Percentiles rank a stretch among this genome's conserved stretches.
Conservation (phyloP, 2,113 vertebrate species). For the Mastomys natalensis region DNA sequence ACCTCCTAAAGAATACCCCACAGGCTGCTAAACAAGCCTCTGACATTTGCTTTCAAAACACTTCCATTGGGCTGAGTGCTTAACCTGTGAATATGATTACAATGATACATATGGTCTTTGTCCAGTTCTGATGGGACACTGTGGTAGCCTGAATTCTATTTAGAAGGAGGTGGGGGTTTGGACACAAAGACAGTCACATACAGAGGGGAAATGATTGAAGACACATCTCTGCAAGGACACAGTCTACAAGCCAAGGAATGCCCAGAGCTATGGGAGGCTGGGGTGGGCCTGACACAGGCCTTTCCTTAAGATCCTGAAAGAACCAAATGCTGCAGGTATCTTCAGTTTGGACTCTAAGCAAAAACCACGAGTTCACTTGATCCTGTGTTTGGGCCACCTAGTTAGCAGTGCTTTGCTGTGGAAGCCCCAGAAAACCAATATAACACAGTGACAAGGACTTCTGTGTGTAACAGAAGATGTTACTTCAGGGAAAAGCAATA, state of each 20-base stretch:
- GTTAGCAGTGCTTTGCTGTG: background rate
- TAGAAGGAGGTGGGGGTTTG: background rate
- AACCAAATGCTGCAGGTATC: background rate
- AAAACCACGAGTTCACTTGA: background rate
- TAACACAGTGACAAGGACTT: background rate
- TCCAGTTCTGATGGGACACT: background rate
- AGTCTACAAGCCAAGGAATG: background rate
- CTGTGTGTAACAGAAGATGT: constrained; percentile 5
- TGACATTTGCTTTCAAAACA: too few relatives aligned
- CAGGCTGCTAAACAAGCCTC: background rate
- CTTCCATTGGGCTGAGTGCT: background rate
- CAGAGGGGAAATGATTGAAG: background rate
- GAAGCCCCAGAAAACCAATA: background rate
- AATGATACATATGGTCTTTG: background rate
- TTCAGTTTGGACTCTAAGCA: background rate
- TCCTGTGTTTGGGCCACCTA: background rate
- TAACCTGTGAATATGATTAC: background rate
- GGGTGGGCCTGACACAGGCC: background rate
- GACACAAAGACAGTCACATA: background rate
- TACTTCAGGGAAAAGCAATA: background rate
- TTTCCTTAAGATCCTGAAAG: background rate
- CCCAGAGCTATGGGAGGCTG: background rate
- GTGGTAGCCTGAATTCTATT: too few relatives aligned
- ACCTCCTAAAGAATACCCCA: background rate
- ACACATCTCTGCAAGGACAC: too few relatives aligned